phyloP scores from a whole-genome alignment of 2,113 vertebrate genomes.

The Sus scrofa region T2T-Sscrofa CM000814.6:66847501-66848000 shows the following conservation, averaged over 20 bases:
- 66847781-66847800: constrained; percentile 1
- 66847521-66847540: neutral
- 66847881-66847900: constrained; percentile 72
- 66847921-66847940: constrained; percentile 68
- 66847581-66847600: neutral
- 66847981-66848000: constrained; percentile 81
- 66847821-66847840: constrained; percentile 68
- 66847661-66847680: constrained; percentile 24
- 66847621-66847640: neutral
- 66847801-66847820: constrained; percentile 61
- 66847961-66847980: constrained; percentile 77
- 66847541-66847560: no score
- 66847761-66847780: neutral
- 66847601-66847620: neutral
- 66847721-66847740: constrained; percentile 3
- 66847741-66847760: neutral
- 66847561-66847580: neutral
- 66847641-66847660: neutral
- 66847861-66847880: constrained; percentile 54
- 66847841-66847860: constrained; percentile 47
- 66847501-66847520: neutral
- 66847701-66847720: constrained; percentile 1
- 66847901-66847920: constrained; percentile 69
- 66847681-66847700: neutral
- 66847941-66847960: constrained; percentile 67